phyloP scores from a whole-genome alignment of 2,797 vertebrate species.

The Amphiprion clarkii region DNA sequence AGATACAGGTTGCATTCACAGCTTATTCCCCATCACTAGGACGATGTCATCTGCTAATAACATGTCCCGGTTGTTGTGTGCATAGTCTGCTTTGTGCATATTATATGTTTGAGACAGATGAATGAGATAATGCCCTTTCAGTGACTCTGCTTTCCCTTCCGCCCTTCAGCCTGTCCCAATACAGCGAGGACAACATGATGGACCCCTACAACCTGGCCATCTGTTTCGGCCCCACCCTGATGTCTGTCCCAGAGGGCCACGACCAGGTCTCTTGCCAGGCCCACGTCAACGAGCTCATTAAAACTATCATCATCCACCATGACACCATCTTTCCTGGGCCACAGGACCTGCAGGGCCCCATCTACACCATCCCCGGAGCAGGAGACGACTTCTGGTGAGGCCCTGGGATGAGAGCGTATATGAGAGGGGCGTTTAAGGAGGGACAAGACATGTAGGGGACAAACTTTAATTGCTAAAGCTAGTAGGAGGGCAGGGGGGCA shows the following conservation, averaged over 20 bases:
- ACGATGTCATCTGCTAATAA: slow-evolving; percentile 8
- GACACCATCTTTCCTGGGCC: slow-evolving; percentile 93
- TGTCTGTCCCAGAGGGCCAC: slow-evolving; percentile 95
- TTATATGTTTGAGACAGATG: slow-evolving; percentile 3
- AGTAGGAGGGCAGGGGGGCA: background rate
- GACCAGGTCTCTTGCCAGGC: slow-evolving; percentile 99
- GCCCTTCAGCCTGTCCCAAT: slow-evolving; percentile 92
- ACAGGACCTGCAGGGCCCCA: slow-evolving; percentile 91
- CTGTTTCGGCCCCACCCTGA: slow-evolving; percentile 97
- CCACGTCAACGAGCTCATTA: slow-evolving; percentile 98
- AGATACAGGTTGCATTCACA: background rate
- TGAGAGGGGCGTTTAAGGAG: background rate
- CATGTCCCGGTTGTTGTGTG: slow-evolving; percentile 25
- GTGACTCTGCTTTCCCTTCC: background rate
- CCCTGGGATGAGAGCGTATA: background rate
- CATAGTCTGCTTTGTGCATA: slow-evolving; percentile 8
- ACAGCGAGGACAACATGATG: slow-evolving; percentile 99
- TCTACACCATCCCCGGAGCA: slow-evolving; percentile 89
- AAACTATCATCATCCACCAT: slow-evolving; percentile 99
- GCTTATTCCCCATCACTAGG: slow-evolving; percentile 1
- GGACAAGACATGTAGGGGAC: background rate
- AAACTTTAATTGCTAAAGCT: background rate
- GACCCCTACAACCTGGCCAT: slow-evolving; percentile 99
- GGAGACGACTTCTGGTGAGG: slow-evolving; percentile 94
- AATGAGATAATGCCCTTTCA: slow-evolving; percentile 18